Base-by-base conservation (phyloP, 2,113 vertebrate genomes). In the Channa argus region DNA sequence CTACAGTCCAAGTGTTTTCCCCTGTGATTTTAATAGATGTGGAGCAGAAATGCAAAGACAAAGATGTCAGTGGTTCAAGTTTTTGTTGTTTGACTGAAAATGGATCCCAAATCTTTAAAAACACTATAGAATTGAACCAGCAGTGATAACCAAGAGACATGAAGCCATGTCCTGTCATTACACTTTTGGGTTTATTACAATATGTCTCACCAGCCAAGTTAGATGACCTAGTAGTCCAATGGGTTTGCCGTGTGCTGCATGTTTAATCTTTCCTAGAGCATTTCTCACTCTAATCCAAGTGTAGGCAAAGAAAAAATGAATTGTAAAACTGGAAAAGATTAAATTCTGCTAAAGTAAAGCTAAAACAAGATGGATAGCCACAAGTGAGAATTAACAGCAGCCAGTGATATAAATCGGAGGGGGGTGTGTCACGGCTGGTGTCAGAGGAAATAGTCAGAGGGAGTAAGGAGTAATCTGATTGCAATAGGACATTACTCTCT, bases 401-500 rank as follows among this genome's bases (percentile, higher is more conserved):
- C 50, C 9, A 11, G 59, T 36, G 81, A 76, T 83, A 86, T 85
- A 79, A 83, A 88, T 81, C 8, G 54, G 50, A 68, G 62, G 8
- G 54, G 71, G 59, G 67, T 74, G 61, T 74, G 61, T 77, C 58
- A 3, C 33, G 56, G 73, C 67, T 62, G 65, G 64, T 85, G 74
- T 87, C 59, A 72, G 24, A 24, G 63, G 68, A 69, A 82, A 83
- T 9, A 78, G 77, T 77, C 53, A 55, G 60, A 60, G 47, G 61
- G 37, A 52, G 74, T 60, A 59, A 74, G 55, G 77, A 88, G 63
- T 89, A 79, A 86, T 90, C 83, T 84, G 86, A 91, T 85, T 84
- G 81, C 79, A 79, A 69, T 62, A 47, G 80, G 81, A 86, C 83
- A 91, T 90, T 80, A 83, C 64, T 90, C 91, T 86, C 74, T 69